These are phyloP conservation scores for Standfussiana lucernea DNA, from an alignment of 2,888 invertebrate species.

Conservation along the genomic window DNA sequence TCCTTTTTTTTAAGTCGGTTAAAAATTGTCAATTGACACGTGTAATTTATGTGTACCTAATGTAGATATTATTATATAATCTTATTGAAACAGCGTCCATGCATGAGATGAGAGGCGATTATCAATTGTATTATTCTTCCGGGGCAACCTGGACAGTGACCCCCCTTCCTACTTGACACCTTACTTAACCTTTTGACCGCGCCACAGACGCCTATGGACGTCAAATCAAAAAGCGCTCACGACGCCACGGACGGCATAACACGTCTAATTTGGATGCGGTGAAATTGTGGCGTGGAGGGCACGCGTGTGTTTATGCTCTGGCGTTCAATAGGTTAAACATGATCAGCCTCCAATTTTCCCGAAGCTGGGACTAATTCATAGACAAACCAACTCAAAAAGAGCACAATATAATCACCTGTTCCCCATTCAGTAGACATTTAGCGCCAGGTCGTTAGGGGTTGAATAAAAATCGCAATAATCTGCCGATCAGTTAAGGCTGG, in stretches of 20 bases:
- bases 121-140: not conserved
- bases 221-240: too few species aligned
- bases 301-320: too few species aligned
- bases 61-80: not conserved
- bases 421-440: constrained; percentile 52
- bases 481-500: constrained; percentile 83
- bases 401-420: constrained; percentile 28
- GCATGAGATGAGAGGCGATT: not conserved
- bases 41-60: not conserved
- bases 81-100: not conserved
- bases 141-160: not conserved
- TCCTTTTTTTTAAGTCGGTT: too few species aligned
- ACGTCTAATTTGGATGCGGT: too few species aligned
- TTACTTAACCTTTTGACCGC: too few species aligned
- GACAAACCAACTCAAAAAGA: constrained; percentile 1
- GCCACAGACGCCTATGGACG: too few species aligned
- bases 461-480: constrained; percentile 83
- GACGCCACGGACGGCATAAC: too few species aligned
- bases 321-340: too few species aligned
- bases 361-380: not conserved
- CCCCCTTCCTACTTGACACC: not conserved
- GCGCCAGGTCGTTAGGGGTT: constrained; percentile 71
- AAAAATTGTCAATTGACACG: too few species aligned
- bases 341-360: not conserved
- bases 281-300: too few species aligned